Conservation (phyloP, 2,888 invertebrate genomes). For the Nemotelus pantherinus region DNA sequence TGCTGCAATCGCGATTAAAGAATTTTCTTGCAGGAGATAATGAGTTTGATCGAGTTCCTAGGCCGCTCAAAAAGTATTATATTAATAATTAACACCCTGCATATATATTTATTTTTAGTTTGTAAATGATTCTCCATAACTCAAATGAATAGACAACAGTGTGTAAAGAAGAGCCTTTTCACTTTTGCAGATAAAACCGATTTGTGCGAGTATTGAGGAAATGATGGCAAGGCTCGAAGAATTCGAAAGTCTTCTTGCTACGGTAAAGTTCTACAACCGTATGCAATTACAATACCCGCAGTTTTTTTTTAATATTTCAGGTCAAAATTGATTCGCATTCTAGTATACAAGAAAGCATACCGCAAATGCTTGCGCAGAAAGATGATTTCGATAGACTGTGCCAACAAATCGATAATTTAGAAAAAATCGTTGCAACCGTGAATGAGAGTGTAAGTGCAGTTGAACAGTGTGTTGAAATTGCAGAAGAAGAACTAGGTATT, state of each 20-base stretch:
- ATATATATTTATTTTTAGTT: too few relatives aligned
- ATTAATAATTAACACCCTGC: too few relatives aligned
- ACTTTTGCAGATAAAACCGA: conserved; percentile 63
- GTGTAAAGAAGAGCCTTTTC: too few relatives aligned
- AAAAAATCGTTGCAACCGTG: conserved; percentile 67
- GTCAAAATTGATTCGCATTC: conserved; percentile 60
- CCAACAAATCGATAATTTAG: conserved; percentile 68
- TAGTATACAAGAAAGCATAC: conserved; percentile 64
- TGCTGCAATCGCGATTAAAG: too few relatives aligned
- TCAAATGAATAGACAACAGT: too few relatives aligned
- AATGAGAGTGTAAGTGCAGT: conserved; percentile 67
- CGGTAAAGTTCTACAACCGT: conserved; percentile 62
- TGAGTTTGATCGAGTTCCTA: too few relatives aligned
- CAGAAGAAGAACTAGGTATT: conserved; percentile 70
- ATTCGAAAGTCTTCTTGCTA: conserved; percentile 70
- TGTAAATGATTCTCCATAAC: too few relatives aligned
- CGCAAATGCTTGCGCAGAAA: conserved; percentile 67
- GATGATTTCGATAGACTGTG: conserved; percentile 68
- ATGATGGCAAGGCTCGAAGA: conserved; percentile 75
- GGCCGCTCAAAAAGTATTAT: too few relatives aligned
- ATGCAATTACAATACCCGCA: too few relatives aligned
- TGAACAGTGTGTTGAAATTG: conserved; percentile 70
- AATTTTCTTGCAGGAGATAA: too few relatives aligned
- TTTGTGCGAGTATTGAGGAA: conserved; percentile 73
- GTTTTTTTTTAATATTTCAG: conserved; percentile 52